Evolutionary conservation across 2,888 invertebrate genomes (phyloP), one percentile per base, ranked within the genome.

Genomic region (Dryobota labecula): DNA sequence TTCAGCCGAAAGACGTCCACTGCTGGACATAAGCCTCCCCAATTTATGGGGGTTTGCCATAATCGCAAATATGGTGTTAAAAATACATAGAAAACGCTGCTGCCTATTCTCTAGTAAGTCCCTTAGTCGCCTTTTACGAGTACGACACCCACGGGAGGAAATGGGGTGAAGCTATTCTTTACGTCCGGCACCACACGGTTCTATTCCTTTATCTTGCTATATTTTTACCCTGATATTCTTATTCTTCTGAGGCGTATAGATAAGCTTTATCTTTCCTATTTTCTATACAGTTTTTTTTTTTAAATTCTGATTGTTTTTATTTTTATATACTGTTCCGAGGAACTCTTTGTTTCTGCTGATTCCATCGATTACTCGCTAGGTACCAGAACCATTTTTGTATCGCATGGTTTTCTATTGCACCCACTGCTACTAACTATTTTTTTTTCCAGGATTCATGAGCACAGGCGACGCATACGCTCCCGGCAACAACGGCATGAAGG

Each of bases 401-500:
- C 15, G 27, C 18, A 3, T 27, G 18, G 1, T 27, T 27, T 27
- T 51, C 18, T 18, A 18, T 51, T 51, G 7, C 27, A 51, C 27
- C 8, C 51, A 51, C 15, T 51, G 27, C 49, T 27, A 27, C 18
- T 27, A 30, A 30, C 18, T 18, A 15, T 20, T 9, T 0, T 30
- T 45, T 64, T 0, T 0, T 96, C 2, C 91, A 95, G 97, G 97
- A 5, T 97, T 97, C 86, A 85, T 97, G 56, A 97, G 97, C 81
- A 97, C 97, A 0, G 97, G 97, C 0, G 97, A 97, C 60, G 93
- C 96, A 57, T 93, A 96, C 58, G 97, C 97, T 0, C 97, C 97
- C 0, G 98, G 98, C 1, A 98, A 98, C 88, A 96, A 97, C 81
- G 98, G 97, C 0, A 90, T 97, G 51, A 98, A 97, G 88, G 98